Percentiles rank a stretch among this genome's conserved stretches.
Evolutionary conservation across 2,113 vertebrate genomes (phyloP).

Genomic region (Psilopogon haemacephalus): DNA sequence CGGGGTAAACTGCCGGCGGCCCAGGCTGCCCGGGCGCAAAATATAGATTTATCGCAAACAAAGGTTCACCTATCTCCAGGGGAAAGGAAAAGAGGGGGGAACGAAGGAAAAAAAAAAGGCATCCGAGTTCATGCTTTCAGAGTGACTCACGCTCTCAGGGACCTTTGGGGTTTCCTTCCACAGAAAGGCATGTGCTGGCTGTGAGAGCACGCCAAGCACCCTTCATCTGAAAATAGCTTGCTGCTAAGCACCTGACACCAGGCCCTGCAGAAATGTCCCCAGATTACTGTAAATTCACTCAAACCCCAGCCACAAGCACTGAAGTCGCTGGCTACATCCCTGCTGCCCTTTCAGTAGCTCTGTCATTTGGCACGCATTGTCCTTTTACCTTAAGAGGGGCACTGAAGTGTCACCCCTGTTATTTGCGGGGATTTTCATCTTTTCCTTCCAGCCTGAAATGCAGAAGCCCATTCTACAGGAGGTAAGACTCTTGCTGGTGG

Average conservation of each 20-base stretch:
- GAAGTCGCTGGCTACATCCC: background rate
- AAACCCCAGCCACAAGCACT: background rate
- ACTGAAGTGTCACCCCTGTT: background rate
- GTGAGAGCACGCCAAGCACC: background rate
- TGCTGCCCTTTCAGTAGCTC: background rate
- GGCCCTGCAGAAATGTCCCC: background rate
- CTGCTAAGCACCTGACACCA: background rate
- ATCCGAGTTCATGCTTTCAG: slow-evolving; percentile 28
- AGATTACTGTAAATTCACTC: background rate
- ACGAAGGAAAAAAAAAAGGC: background rate
- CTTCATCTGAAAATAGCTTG: background rate
- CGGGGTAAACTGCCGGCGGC: slow-evolving; percentile 10
- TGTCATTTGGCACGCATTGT: accelerated
- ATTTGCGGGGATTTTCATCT: background rate
- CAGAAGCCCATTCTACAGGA: background rate
- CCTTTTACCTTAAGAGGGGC: background rate
- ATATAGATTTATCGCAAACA: slow-evolving; percentile 57
- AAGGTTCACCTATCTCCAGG: background rate
- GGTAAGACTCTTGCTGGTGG: no score
- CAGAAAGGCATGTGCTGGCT: background rate
- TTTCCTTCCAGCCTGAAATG: background rate
- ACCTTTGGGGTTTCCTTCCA: background rate
- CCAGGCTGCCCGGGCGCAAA: slow-evolving; percentile 15
- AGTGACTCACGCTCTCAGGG: slow-evolving; percentile 2
- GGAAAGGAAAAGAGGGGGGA: background rate